Conservation (phyloP, 2,113 vertebrate genomes). For the Gila orcuttii region DNA sequence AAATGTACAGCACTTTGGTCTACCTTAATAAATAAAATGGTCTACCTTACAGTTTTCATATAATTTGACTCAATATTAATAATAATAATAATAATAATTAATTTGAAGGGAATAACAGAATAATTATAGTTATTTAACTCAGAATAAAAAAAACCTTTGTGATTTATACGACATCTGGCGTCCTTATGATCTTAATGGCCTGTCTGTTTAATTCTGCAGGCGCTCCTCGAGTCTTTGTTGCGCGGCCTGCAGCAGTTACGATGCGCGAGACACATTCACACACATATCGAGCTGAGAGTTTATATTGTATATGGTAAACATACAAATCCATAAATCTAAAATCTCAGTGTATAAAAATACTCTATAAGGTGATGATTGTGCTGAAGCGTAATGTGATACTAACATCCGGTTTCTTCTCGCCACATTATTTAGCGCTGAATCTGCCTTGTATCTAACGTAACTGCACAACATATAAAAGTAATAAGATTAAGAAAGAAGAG, state of each 20-base stretch:
- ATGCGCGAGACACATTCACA: not conserved
- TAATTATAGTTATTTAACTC: not conserved
- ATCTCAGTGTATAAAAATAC: not conserved
- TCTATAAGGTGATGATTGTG: not conserved
- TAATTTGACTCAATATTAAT: not conserved
- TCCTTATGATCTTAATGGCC: not conserved
- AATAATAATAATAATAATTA: too few species aligned
- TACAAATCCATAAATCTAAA: not conserved
- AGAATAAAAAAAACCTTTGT: not conserved
- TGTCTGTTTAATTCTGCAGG: not conserved
- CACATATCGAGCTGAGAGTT: not conserved
- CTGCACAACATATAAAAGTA: not conserved
- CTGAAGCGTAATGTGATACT: not conserved
- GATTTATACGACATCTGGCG: not conserved
- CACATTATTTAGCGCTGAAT: not conserved
- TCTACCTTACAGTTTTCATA: not conserved
- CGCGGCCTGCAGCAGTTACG: not conserved
- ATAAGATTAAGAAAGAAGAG: not conserved
- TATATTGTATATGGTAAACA: not conserved
- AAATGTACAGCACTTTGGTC: not conserved
- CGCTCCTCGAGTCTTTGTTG: not conserved
- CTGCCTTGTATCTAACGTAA: not conserved
- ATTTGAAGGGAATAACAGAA: not conserved
- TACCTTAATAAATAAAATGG: not conserved
- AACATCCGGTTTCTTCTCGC: conserved; percentile 27